Evolutionary conservation across 2,113 vertebrate genomes (phyloP).

Genomic region (Otis tarda): DNA sequence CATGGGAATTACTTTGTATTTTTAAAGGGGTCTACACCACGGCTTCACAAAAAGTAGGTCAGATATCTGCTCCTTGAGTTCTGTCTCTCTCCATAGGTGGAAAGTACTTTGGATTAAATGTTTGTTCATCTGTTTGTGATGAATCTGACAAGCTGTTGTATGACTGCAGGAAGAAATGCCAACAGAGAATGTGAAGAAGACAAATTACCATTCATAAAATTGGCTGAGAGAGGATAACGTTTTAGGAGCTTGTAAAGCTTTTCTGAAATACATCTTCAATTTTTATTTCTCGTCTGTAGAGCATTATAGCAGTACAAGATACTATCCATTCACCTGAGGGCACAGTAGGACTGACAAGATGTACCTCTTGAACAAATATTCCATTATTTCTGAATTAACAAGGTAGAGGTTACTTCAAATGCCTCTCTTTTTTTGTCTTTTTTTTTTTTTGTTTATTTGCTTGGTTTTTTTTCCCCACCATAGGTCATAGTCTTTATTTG

Average conservation of each 20-base stretch:
- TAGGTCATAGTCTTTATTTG: background rate
- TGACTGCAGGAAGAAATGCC: background rate
- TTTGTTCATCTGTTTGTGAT: background rate
- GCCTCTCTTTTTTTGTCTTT: background rate
- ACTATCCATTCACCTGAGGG: background rate
- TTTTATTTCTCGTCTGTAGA: background rate
- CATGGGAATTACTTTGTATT: background rate
- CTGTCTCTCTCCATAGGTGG: background rate
- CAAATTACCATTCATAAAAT: conserved; percentile 3
- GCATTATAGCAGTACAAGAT: background rate
- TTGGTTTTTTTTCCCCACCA: background rate
- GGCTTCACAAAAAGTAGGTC: conserved; percentile 14
- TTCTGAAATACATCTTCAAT: background rate
- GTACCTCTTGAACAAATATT: background rate
- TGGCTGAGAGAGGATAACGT: background rate
- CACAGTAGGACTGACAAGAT: background rate
- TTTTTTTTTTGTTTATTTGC: background rate
- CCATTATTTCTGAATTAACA: background rate
- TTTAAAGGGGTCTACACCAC: background rate
- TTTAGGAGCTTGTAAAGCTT: background rate
- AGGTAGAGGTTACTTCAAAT: background rate
- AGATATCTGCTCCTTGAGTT: background rate
- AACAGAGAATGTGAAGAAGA: background rate
- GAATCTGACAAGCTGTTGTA: conserved; percentile 1
- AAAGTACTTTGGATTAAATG: background rate